A percentile compares a stretch with the other conserved stretches of the same genome.
Evolutionary conservation across 1,140 invertebrate species (phyloP).

Genomic region (Drosophila pachea): DNA sequence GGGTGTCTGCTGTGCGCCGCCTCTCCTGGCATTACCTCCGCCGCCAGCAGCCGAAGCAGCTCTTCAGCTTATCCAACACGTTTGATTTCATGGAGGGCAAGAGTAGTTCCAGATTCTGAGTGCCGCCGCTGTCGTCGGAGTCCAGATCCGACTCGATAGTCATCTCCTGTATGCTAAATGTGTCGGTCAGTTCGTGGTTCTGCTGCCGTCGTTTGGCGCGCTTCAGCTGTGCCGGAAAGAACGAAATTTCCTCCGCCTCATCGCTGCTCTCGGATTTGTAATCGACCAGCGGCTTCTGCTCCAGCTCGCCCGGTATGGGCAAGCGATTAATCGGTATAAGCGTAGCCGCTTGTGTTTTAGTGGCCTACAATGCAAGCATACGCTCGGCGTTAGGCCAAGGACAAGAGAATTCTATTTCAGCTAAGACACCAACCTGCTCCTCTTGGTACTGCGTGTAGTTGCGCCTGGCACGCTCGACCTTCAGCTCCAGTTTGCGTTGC

Average conservation of each 20-base stretch:
- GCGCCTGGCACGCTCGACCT: constrained; percentile 77
- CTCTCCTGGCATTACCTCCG: constrained; percentile 58
- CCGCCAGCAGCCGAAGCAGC: constrained; percentile 68
- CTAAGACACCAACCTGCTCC: constrained; percentile 54
- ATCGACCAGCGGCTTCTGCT: constrained; percentile 76
- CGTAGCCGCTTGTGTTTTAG: constrained; percentile 71
- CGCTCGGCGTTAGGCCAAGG: neutral
- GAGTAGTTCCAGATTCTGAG: constrained; percentile 74
- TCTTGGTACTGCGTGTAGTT: constrained; percentile 77
- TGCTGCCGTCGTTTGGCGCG: constrained; percentile 61
- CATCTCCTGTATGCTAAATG: constrained; percentile 79
- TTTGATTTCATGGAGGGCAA: constrained; percentile 70
- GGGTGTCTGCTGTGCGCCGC: constrained; percentile 8
- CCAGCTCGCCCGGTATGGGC: constrained; percentile 70
- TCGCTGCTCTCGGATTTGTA: constrained; percentile 78
- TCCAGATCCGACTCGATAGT: constrained; percentile 75
- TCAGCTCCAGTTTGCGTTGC: constrained; percentile 77
- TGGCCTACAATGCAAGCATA: constrained; percentile 44
- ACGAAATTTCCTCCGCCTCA: constrained; percentile 75
- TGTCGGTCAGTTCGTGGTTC: constrained; percentile 72
- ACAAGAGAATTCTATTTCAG: constrained; percentile 9
- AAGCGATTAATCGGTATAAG: constrained; percentile 76
- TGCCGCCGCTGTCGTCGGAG: constrained; percentile 74
- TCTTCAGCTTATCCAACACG: constrained; percentile 68
- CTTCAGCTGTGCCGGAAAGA: constrained; percentile 72